These are phyloP conservation scores for Rhaphigaster nebulosa DNA, from an alignment of 2,888 invertebrate species.

Conservation along the genomic window DNA sequence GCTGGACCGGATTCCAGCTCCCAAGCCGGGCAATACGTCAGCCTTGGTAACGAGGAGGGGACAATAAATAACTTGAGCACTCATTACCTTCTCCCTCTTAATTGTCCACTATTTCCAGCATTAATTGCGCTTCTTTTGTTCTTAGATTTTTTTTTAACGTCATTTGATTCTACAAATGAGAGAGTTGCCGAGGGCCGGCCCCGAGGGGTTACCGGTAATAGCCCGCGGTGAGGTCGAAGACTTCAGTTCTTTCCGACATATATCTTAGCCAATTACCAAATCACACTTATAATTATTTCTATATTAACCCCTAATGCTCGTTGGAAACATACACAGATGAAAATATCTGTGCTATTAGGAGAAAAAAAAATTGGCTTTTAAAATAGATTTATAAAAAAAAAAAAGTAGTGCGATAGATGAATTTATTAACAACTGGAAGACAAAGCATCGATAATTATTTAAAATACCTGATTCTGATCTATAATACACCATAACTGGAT, in stretches of 20 bases:
- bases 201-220: background rate
- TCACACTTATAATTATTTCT: conserved; percentile 7
- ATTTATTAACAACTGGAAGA: too few species aligned
- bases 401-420: too few species aligned
- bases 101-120: conserved; percentile 54
- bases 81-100: conserved; percentile 54
- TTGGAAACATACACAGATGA: background rate
- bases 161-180: conserved; percentile 39
- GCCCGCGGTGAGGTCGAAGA: background rate
- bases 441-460: too few species aligned
- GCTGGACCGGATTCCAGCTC: conserved; percentile 42
- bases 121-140: conserved; percentile 56
- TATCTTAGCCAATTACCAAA: background rate
- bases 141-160: background rate
- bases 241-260: background rate
- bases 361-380: too few species aligned
- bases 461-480: too few species aligned
- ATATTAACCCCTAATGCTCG: background rate
- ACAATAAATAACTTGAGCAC: conserved; percentile 53
- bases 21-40: conserved; percentile 44
- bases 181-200: background rate
- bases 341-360: too few species aligned
- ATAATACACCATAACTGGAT: too few species aligned
- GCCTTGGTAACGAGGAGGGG: conserved; percentile 31
- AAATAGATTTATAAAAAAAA: too few species aligned